Evolutionary conservation across 2,888 invertebrate species (phyloP).

Genomic region (Nasonia oneida): DNA sequence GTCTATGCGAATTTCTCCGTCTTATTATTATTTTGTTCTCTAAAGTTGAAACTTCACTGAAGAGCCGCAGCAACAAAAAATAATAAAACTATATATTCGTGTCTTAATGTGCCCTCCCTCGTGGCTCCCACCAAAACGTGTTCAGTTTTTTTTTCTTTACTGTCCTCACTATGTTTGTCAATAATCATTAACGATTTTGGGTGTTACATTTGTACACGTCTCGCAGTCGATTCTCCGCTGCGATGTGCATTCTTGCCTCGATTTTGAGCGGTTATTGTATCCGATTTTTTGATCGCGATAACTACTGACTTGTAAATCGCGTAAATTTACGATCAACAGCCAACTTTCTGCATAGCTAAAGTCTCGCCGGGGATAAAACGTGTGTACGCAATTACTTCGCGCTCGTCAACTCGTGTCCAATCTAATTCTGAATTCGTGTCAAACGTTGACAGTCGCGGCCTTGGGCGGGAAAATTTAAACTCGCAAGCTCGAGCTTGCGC

Average conservation of each 20-base stretch:
- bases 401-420: slow-evolving; percentile 40
- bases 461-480: slow-evolving; percentile 41
- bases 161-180: background rate
- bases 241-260: no score
- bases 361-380: background rate
- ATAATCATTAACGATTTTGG: slow-evolving; percentile 12
- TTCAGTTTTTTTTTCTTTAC: background rate
- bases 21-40: no score
- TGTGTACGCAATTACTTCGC: background rate
- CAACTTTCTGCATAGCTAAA: no score
- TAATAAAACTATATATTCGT: slow-evolving; percentile 5
- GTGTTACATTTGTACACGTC: background rate
- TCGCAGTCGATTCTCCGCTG: no score
- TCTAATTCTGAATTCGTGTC: slow-evolving; percentile 62
- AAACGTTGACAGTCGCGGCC: slow-evolving; percentile 55
- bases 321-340: background rate
- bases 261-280: no score
- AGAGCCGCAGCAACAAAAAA: background rate
- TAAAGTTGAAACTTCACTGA: background rate
- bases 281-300: background rate
- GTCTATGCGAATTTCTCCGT: background rate
- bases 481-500: slow-evolving; percentile 18
- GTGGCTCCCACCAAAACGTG: background rate
- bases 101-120: slow-evolving; percentile 3
- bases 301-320: background rate